Conservation (phyloP, 2,888 invertebrate genomes). For the Falcaria lacertinaria region DNA sequence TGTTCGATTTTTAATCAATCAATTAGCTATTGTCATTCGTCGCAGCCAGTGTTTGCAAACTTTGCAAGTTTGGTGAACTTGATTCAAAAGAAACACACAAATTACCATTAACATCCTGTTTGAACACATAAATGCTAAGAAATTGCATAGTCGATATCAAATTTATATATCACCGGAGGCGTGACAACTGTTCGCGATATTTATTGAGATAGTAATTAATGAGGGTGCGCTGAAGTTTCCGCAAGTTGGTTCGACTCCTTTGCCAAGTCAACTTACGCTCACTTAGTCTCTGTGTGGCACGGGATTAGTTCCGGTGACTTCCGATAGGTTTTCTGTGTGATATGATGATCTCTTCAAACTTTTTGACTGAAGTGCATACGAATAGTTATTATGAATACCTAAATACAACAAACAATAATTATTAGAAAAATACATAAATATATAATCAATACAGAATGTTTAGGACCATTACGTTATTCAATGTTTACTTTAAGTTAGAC, state of each 20-base stretch:
- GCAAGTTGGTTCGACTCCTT: conserved; percentile 31
- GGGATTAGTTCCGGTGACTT: conserved; percentile 32
- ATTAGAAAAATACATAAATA: no score
- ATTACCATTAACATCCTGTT: no score
- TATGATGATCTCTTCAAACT: conserved; percentile 17
- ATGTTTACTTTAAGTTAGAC: no score
- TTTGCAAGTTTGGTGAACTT: no score
- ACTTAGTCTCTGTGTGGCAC: conserved; percentile 26
- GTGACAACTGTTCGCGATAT: conserved; percentile 18
- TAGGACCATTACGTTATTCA: no score
- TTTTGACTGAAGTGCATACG: neutral
- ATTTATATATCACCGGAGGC: conserved; percentile 20
- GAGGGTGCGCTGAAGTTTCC: conserved; percentile 19
- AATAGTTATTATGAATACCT: no score
- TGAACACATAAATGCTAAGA: neutral
- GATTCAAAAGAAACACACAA: no score
- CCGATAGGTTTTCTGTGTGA: conserved; percentile 32
- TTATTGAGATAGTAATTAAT: conserved; percentile 33
- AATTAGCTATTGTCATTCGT: no score
- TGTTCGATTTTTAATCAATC: no score
- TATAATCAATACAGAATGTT: no score
- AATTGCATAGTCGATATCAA: conserved; percentile 4
- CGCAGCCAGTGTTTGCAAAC: no score
- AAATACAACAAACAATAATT: no score
- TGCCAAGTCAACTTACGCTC: conserved; percentile 38